phyloP scores from a whole-genome alignment of 2,888 invertebrate genomes.

The Gnatocerus cornutus region DNA sequence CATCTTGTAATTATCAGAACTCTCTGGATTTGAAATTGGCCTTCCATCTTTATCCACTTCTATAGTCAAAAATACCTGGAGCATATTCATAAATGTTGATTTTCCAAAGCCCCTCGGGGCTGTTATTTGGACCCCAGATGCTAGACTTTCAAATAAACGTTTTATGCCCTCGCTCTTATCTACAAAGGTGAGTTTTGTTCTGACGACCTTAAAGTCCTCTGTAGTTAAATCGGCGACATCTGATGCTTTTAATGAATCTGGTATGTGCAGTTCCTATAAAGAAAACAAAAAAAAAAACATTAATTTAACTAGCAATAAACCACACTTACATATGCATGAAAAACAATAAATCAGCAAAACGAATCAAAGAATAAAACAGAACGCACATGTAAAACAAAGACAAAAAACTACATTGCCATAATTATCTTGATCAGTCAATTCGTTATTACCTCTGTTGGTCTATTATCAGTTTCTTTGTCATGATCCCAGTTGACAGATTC shows the following conservation, averaged over 20 bases:
- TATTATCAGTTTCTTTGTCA: conserved; percentile 37
- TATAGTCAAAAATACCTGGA: conserved; percentile 40
- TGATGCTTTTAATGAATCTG: too few relatives aligned
- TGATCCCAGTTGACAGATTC: conserved; percentile 36
- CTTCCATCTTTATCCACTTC: conserved; percentile 44
- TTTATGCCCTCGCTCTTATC: too few relatives aligned
- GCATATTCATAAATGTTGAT: conserved; percentile 43
- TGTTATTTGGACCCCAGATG: conserved; percentile 36
- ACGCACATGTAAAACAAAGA: conserved; percentile 39
- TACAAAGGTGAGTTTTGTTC: conserved; percentile 31
- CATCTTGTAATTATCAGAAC: conserved; percentile 37
- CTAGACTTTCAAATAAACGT: conserved; percentile 31
- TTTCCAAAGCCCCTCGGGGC: conserved; percentile 46
- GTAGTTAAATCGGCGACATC: conserved; percentile 3
- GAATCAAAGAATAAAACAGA: conserved; percentile 35
- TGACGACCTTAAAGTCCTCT: conserved; percentile 39
- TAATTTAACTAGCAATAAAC: conserved; percentile 37
- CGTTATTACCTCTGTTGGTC: conserved; percentile 36
- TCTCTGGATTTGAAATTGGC: conserved; percentile 37
- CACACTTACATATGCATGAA: conserved; percentile 36
- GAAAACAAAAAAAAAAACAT: too few relatives aligned
- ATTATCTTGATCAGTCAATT: conserved; percentile 37
- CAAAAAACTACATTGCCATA: conserved; percentile 36
- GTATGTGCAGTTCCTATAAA: conserved; percentile 32
- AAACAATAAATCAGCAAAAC: conserved; percentile 37